These are phyloP conservation scores for Pseudanteris insignis DNA, from an alignment of 2,888 invertebrate genomes.

Conservation along the genomic window DNA sequence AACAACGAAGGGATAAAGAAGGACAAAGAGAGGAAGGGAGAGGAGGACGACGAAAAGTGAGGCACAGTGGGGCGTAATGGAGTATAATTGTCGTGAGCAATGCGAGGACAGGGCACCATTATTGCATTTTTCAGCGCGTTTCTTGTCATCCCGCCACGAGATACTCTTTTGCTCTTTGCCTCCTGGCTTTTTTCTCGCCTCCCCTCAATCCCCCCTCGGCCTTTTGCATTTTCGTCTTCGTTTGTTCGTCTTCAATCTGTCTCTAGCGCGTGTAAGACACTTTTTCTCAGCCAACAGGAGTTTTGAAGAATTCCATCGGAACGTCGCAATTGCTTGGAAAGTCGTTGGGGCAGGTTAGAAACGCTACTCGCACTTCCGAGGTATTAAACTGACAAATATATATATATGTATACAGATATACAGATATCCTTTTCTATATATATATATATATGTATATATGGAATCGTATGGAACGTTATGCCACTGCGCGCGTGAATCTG, in stretches of 20 bases:
- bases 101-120: slow-evolving; percentile 66
- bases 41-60: slow-evolving; percentile 11
- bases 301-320: slow-evolving; percentile 63
- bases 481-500: slow-evolving; percentile 33
- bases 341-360: slow-evolving; percentile 57
- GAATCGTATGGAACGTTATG: slow-evolving; percentile 21
- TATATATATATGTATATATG: slow-evolving; percentile 1
- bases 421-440: neutral
- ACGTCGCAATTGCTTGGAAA: slow-evolving; percentile 52
- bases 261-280: slow-evolving; percentile 46
- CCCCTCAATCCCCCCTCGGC: slow-evolving; percentile 11
- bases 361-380: slow-evolving; percentile 40
- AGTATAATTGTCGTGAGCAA: slow-evolving; percentile 66
- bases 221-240: slow-evolving; percentile 45
- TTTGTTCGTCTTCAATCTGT: slow-evolving; percentile 43
- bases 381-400: slow-evolving; percentile 31
- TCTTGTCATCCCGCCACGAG: slow-evolving; percentile 51
- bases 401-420: slow-evolving; percentile 1
- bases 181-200: slow-evolving; percentile 14
- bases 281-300: slow-evolving; percentile 52
- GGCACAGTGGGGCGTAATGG: slow-evolving; percentile 60
- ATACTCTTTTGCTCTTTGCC: slow-evolving; percentile 36
- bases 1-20: slow-evolving; percentile 31
- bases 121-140: slow-evolving; percentile 64
- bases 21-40: slow-evolving; percentile 36